Evolutionary conservation across 2,797 vertebrate genomes (phyloP).

Genomic region (Cynopterus sphinx): DNA sequence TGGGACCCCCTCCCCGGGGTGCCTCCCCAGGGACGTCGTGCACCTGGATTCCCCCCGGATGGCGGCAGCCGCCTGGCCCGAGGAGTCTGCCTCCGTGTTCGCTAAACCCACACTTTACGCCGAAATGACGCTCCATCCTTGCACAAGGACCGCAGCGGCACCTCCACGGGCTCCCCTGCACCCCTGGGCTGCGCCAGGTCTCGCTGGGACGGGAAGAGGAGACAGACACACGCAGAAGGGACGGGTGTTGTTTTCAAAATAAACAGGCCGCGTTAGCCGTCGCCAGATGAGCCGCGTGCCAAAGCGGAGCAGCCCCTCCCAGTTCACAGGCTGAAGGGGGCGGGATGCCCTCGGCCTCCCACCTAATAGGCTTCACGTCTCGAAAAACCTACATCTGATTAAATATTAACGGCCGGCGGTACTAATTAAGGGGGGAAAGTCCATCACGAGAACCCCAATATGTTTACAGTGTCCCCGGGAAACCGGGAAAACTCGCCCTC

Average conservation of each 20-base stretch:
- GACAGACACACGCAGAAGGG: not conserved
- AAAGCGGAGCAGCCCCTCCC: conserved; percentile 77
- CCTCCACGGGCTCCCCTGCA: conserved; percentile 39
- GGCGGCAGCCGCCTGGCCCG: conserved; percentile 44
- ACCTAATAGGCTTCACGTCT: conserved; percentile 79
- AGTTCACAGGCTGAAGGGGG: conserved; percentile 77
- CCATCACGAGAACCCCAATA: conserved; percentile 88
- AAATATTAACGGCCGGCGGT: conserved; percentile 84
- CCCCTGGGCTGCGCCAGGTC: conserved; percentile 40
- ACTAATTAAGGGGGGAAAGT: conserved; percentile 87
- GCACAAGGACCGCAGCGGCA: not conserved
- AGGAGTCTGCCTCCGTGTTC: conserved; percentile 17
- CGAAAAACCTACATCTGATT: conserved; percentile 81
- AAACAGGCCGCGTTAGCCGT: conserved; percentile 71
- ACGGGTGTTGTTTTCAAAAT: conserved; percentile 64
- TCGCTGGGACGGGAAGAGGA: conserved; percentile 46
- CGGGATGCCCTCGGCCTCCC: conserved; percentile 55
- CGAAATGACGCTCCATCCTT: conserved; percentile 70
- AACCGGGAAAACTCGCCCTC: conserved; percentile 87
- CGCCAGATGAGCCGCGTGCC: conserved; percentile 76
- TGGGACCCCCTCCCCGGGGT: not conserved
- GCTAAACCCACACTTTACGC: conserved; percentile 63
- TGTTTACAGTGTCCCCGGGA: conserved; percentile 86
- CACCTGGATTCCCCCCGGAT: conserved; percentile 37
- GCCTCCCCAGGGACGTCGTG: fast-evolving